Conservation (phyloP, 2,888 invertebrate species). For the Biston stratarius region DNA sequence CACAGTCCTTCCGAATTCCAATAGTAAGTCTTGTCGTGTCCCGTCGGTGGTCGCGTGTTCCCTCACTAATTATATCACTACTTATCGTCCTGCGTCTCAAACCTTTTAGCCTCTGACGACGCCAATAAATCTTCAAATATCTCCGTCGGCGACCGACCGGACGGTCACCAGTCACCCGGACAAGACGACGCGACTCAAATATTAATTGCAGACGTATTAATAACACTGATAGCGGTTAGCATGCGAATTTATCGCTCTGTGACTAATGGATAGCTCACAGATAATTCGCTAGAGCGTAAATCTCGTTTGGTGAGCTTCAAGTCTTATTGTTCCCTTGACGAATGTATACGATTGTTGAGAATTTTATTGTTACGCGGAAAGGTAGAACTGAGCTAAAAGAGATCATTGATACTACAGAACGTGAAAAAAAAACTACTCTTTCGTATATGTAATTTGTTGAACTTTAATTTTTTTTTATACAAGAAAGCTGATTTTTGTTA, state of each 20-base stretch:
- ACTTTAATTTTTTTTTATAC: too few species aligned
- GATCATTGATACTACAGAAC: too few species aligned
- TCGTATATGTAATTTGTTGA: too few species aligned
- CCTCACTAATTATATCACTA: constrained; percentile 74
- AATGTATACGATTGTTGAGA: constrained; percentile 7
- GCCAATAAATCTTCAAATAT: constrained; percentile 81
- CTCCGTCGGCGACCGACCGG: constrained; percentile 50
- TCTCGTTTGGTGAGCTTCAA: constrained; percentile 18
- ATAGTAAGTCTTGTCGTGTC: constrained; percentile 54
- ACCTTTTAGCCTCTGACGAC: constrained; percentile 79
- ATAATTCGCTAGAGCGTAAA: constrained; percentile 24
- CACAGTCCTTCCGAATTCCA: constrained; percentile 41
- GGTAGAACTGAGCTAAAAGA: too few species aligned
- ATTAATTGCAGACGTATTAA: constrained; percentile 76
- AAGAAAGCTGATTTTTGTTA: too few species aligned
- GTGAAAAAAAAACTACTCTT: too few species aligned
- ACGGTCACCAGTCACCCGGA: constrained; percentile 53
- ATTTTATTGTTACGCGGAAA: too few species aligned
- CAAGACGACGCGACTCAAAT: constrained; percentile 48
- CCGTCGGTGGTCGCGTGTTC: constrained; percentile 78
- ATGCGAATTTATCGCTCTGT: constrained; percentile 39
- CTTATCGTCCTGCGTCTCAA: constrained; percentile 74
- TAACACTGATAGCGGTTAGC: constrained; percentile 58
- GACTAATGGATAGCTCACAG: constrained; percentile 50
- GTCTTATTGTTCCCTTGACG: constrained; percentile 13